These are phyloP conservation scores for Elegia similella DNA, from an alignment of 2,888 invertebrate genomes.

Conservation along the genomic window DNA sequence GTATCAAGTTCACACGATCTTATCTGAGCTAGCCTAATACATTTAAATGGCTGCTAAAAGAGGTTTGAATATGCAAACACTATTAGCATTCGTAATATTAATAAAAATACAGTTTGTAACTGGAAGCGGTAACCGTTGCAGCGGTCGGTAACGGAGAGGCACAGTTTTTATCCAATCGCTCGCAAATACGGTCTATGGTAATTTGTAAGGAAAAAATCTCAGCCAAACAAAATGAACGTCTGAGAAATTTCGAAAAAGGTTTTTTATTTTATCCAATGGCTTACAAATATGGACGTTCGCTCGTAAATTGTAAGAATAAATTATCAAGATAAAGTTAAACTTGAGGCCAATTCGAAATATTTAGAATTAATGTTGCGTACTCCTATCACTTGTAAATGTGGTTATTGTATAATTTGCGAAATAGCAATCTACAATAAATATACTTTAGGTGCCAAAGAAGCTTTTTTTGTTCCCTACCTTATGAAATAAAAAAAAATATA, in stretches of 20 bases:
- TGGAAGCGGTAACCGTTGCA: conserved; percentile 62
- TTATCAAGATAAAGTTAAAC: no score
- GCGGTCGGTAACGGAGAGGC: conserved; percentile 52
- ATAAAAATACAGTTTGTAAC: conserved; percentile 17
- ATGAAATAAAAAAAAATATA: no score
- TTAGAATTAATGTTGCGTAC: no score
- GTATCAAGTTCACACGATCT: not conserved
- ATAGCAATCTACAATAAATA: no score
- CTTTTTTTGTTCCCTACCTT: no score
- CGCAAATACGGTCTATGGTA: conserved; percentile 25
- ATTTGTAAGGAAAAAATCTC: not conserved
- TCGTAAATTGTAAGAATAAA: no score
- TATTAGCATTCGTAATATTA: conserved; percentile 2
- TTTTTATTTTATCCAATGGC: no score
- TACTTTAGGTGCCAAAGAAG: no score
- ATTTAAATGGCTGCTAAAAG: not conserved
- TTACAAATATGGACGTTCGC: no score
- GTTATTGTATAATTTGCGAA: no score
- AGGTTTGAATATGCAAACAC: not conserved
- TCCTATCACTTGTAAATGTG: no score
- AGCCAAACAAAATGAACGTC: not conserved
- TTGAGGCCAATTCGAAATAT: no score
- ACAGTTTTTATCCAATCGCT: conserved; percentile 43
- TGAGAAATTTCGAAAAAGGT: not conserved
- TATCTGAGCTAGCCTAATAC: not conserved